Evolutionary conservation across 2,797 vertebrate species (phyloP).

Genomic region (Sphenodon punctatus): DNA sequence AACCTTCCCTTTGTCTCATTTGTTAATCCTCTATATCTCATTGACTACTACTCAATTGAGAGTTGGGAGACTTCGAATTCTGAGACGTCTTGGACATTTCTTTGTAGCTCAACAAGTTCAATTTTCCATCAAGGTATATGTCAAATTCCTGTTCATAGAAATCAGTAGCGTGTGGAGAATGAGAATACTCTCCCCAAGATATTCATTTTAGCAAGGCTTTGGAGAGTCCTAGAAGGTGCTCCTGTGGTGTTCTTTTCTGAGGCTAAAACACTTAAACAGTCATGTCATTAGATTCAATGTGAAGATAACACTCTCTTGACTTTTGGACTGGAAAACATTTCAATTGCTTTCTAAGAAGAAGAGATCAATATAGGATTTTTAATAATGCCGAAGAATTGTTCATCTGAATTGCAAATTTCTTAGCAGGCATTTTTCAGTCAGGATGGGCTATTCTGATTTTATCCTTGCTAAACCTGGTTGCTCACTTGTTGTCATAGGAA

Average conservation of each 20-base stretch:
- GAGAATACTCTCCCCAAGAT: background rate
- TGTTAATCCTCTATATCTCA: too few relatives aligned
- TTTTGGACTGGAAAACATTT: background rate
- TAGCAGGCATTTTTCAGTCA: background rate
- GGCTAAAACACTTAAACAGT: background rate
- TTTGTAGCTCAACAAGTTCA: background rate
- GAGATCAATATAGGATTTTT: background rate
- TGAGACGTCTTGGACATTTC: background rate
- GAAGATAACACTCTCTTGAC: background rate
- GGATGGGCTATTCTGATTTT: background rate
- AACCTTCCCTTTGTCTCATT: too few relatives aligned
- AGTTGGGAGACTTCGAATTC: background rate
- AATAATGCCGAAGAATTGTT: background rate
- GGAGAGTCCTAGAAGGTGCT: background rate
- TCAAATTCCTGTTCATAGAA: background rate
- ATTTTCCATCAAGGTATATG: background rate
- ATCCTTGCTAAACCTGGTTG: background rate
- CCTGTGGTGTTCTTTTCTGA: background rate
- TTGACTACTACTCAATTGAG: background rate
- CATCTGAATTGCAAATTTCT: background rate
- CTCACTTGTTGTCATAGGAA: background rate
- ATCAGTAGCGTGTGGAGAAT: background rate
- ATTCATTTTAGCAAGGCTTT: constrained; percentile 19
- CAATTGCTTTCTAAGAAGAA: background rate
- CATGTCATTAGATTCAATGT: background rate